Evolutionary conservation across 2,888 invertebrate species (phyloP), one percentile per base, ranked within the genome.

Genomic region (Acanthacorydalis orientalis): DNA sequence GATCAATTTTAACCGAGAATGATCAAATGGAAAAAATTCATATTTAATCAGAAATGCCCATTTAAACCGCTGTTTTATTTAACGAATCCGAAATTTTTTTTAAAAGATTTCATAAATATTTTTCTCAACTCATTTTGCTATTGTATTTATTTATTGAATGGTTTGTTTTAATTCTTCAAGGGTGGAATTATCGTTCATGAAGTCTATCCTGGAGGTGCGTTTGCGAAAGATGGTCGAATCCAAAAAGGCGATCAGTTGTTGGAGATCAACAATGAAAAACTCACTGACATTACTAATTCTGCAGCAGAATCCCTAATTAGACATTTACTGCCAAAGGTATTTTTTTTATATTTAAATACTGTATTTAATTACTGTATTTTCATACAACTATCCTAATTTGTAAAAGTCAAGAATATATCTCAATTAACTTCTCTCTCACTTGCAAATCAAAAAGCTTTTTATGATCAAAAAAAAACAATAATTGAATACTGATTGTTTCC

Each of bases 171-270:
- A 38, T 43, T 47, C 42, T 54, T 65, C 1, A 64, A 93, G 91
- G 87, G 87, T 51, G 86, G 88, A 40, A 87, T 92, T 50, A 80
- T 95, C 52, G 78, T 97, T 53, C 80, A 95, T 55, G 96, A 97
- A 64, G 80, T 98, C 15, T 93, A 90, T 64, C 81, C 87, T 8
- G 87, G 86, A 56, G 95, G 96, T 1, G 87, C 83, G 1, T 83
- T 91, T 10, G 88, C 84, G 1, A 84, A 85, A 59, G 97, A 98
- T 63, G 89, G 89, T 0, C 75, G 97, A 43, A 68, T 98, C 39
- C 77, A 81, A 64, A 80, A 88, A 1, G 96, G 92, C 14, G 98
- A 98, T 68, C 92, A 93, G 68, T 83, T 98, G 57, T 64, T 92
- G 41, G 92, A 92, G 59, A 85, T 93, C 49, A 90, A 90, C 58